A percentile compares a stretch with the other conserved stretches of the same genome.
These are phyloP conservation scores for Laticauda colubrina DNA, from an alignment of 2,113 vertebrate species.

Conservation along the genomic window DNA sequence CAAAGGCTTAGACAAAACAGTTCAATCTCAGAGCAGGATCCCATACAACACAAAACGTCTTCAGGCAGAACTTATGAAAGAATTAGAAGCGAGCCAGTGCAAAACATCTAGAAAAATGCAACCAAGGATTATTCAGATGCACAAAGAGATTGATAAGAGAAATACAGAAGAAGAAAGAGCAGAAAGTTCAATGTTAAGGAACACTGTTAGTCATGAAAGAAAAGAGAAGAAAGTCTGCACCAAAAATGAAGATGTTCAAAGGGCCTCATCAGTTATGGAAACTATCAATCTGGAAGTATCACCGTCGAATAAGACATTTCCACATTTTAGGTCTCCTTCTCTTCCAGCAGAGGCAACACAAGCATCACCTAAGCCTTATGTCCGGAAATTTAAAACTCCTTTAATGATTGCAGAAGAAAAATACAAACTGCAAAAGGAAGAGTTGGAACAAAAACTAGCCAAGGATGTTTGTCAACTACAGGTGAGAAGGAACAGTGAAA, in stretches of 20 bases:
- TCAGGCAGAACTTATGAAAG: conserved; percentile 71
- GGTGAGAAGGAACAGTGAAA: conserved; percentile 35
- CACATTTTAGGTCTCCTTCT: conserved; percentile 76
- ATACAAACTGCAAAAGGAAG: conserved; percentile 75
- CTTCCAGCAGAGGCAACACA: conserved; percentile 67
- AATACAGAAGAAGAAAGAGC: conserved; percentile 23
- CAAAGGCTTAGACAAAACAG: conserved; percentile 37
- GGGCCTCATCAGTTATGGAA: conserved; percentile 13
- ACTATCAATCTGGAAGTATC: conserved; percentile 44
- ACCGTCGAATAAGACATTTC: conserved; percentile 50
- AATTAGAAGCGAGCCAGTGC: conserved; percentile 52
- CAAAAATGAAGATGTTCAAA: conserved; percentile 30
- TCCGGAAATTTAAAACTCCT: conserved; percentile 84
- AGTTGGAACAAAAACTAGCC: conserved; percentile 69
- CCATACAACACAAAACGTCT: conserved; percentile 66
- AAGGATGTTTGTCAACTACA: conserved; percentile 32
- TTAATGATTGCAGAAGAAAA: conserved; percentile 90
- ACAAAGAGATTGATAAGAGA: conserved; percentile 21
- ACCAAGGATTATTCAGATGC: conserved; percentile 21
- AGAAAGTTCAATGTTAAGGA: not conserved
- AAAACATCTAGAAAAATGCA: conserved; percentile 46
- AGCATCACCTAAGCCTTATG: conserved; percentile 73
- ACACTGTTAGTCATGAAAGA: conserved; percentile 27
- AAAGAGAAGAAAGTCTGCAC: conserved; percentile 16
- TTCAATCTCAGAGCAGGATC: conserved; percentile 58